Base-by-base conservation (phyloP, 2,797 vertebrate genomes). In the Anabas testudineus region DNA sequence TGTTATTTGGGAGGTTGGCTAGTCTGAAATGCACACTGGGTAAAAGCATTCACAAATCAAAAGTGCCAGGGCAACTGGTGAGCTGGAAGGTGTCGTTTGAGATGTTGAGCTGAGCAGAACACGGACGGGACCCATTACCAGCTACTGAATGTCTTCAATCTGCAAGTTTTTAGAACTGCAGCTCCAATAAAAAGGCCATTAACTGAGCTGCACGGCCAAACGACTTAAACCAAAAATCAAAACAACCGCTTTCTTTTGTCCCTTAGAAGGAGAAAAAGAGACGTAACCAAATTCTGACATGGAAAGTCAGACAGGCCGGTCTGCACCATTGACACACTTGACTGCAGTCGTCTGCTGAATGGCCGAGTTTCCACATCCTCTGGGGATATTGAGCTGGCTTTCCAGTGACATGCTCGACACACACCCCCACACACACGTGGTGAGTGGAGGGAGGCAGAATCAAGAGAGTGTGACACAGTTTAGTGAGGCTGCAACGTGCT, bases 381-480 rank as follows among this genome's bases (percentile, higher is more conserved):
- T 45, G 76, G 87, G 87, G 85, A 73, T 43, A 80, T 66, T 3
- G 70, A 67, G 65, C 59, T 30, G 84, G 56, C 90, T 88, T 81
- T 82, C 69, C 80, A 71, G 61, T 45, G 82, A 87, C 87, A 78
- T 71, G 83, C 86, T 86, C 57, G 52, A 87, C 86, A 60, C 34
- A 34, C 59, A n/a, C n/a, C n/a, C n/a, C n/a, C n/a, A 28, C 36
- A 36, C 26, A 39, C 42, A 12, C 55, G 73, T 61, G 72, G 59
- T 15, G 5, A 63, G 53, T 0, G 34, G 21, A 30, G 59, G 49
- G 57, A 22, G 59, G 49, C 0, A 7, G 57, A 55, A 84, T 78
- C 75, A 72, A 67, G 67, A 65, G 74, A 26, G 59, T 59, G 74
- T 71, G 86, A 84, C 90, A 85, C 80, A 76, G 82, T 88, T 85